A percentile compares a stretch with the other conserved stretches of the same genome.
These are phyloP conservation scores for Drosophila oshimai DNA, from an alignment of 1,140 invertebrate genomes.

Conservation along the genomic window DNA sequence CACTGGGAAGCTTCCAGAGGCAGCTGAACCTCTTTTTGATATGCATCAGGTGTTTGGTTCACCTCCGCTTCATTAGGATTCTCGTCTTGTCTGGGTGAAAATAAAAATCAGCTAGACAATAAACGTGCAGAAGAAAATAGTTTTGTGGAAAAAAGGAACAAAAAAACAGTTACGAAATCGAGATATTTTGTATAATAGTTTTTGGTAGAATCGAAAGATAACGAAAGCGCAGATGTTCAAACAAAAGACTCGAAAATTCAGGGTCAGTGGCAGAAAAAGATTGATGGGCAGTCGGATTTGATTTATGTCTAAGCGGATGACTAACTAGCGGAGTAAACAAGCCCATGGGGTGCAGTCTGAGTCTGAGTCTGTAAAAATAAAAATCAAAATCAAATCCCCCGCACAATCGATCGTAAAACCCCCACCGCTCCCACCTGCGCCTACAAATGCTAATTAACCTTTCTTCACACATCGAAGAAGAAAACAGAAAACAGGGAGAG, in stretches of 20 bases:
- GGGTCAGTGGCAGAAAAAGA: conserved; percentile 51
- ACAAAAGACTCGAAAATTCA: conserved; percentile 28
- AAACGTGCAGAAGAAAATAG: conserved; percentile 26
- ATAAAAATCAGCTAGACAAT: conserved; percentile 64
- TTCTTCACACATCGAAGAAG: conserved; percentile 55
- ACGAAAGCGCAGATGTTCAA: conserved; percentile 9
- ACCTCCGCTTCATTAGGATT: conserved; percentile 51
- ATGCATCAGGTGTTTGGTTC: conserved; percentile 44
- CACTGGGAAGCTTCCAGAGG: conserved; percentile 23
- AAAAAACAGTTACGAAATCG: conserved; percentile 72
- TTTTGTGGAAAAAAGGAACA: background rate
- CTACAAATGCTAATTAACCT: conserved; percentile 68
- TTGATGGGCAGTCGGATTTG: conserved; percentile 34
- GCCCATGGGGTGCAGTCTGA: conserved; percentile 24
- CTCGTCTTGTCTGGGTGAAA: conserved; percentile 58
- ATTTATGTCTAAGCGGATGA: conserved; percentile 47
- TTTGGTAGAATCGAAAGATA: conserved; percentile 7
- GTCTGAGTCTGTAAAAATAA: background rate
- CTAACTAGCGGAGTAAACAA: conserved; percentile 30
- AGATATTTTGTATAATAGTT: conserved; percentile 49
- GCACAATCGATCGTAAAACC: conserved; percentile 15
- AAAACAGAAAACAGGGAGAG: too few species aligned
- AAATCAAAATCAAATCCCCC: conserved; percentile 34
- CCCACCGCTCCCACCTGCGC: conserved; percentile 43
- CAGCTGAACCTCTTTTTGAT: conserved; percentile 16